Conservation (phyloP, 1,140 invertebrate species). For the Drosophila nannoptera region DNA sequence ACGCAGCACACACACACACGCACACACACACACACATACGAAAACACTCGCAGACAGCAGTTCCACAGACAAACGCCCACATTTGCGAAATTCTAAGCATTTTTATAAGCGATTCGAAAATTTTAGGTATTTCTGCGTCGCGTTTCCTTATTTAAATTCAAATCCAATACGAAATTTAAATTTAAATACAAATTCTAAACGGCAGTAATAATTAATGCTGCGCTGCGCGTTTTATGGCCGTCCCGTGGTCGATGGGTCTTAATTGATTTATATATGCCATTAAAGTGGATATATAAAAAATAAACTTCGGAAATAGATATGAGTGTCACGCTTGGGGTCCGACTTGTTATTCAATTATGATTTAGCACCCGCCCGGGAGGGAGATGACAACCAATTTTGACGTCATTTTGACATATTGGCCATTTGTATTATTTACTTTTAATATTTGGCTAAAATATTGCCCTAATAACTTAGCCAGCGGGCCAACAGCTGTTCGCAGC, state of each 20-base stretch:
- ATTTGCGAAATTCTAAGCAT: background rate
- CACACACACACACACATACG: background rate
- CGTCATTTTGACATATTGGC: slow-evolving; percentile 69
- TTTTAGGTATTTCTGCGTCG: slow-evolving; percentile 37
- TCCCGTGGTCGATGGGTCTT: slow-evolving; percentile 31
- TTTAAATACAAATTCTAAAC: slow-evolving; percentile 50
- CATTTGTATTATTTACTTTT: slow-evolving; percentile 64
- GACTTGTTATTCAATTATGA: slow-evolving; percentile 52
- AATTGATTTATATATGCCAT: slow-evolving; percentile 65
- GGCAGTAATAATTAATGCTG: slow-evolving; percentile 53
- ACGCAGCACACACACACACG: background rate
- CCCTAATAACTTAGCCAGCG: slow-evolving; percentile 37
- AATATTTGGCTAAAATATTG: slow-evolving; percentile 52
- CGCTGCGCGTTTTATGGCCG: slow-evolving; percentile 14
- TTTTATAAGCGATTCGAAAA: slow-evolving; percentile 42
- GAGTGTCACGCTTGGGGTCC: no score
- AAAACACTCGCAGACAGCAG: background rate
- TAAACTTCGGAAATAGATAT: no score
- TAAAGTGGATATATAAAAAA: slow-evolving; percentile 15
- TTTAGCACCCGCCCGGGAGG: slow-evolving; percentile 12
- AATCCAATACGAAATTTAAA: slow-evolving; percentile 15
- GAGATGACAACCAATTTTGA: slow-evolving; percentile 51
- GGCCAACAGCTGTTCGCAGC: slow-evolving; percentile 2
- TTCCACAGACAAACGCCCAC: slow-evolving; percentile 21
- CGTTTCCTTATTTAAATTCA: slow-evolving; percentile 51